Evolutionary conservation across 2,113 vertebrate genomes (phyloP), one percentile per base, ranked within the genome.

Genomic region (Buteo buteo): DNA sequence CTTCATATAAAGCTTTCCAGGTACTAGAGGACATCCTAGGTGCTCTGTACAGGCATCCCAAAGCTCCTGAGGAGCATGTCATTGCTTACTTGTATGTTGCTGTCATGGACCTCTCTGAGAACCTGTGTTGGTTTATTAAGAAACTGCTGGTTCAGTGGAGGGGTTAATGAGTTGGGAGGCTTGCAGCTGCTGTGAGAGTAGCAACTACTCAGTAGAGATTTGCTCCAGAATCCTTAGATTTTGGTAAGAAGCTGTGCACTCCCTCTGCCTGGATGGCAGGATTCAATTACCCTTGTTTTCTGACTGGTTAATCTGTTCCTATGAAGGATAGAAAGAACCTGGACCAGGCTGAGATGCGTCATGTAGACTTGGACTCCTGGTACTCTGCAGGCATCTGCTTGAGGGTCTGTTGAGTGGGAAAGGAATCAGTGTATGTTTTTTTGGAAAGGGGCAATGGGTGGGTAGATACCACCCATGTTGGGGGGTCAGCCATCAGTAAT

Each of bases 381-480:
- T 70, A 8, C 40, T 82, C 52, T 62, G 40, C 69, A 58, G 25
- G 59, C 4, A 1, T 24, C 45, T 70, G 62, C 36, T 78, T 78
- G 79, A 59, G 45, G 40, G 22, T 19, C 16, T 8, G 4, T 15
- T 45, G 57, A 62, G 38, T 1, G 4, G 47, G 42, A 65, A 69
- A 64, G n/a, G 47, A 50, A 32, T 50, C n/a, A 18, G 5, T 67
- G 31, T n/a, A 2, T n/a, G 18, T n/a, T 66, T 16, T 16, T 86
- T 42, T 64, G 74, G n/a, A 44, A 71, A 55, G 28, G 38, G 17
- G 17, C 31, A 45, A 6, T 34, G 34, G 36, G 19, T 50, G 11
- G 28, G 29, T 36, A 70, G 34, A 7, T 19, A 19, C 2, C 10
- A 32, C 14, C 42, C 6, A 0, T 4, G 3, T 1, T 85, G 38